Conservation (phyloP, 2,113 vertebrate genomes). For the Coracopsis vasa region DNA sequence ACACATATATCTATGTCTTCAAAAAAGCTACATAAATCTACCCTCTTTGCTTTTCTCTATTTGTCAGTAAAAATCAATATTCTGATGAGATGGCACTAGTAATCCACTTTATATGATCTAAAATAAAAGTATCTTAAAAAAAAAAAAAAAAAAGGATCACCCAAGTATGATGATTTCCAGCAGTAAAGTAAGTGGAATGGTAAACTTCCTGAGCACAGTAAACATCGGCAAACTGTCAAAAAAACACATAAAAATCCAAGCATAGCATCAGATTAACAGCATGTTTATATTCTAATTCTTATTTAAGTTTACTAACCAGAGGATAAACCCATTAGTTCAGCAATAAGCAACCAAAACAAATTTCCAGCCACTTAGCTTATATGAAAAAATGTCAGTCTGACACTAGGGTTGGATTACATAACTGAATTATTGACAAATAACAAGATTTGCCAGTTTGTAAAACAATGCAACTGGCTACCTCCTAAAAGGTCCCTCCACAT, state of each 20-base stretch:
- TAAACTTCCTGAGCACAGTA: constrained; percentile 93
- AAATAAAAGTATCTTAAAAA: background rate
- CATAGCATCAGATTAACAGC: background rate
- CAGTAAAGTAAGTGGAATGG: constrained; percentile 89
- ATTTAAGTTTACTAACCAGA: background rate
- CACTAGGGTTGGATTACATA: background rate
- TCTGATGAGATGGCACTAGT: background rate
- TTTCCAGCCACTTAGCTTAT: background rate
- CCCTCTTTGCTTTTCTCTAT: background rate
- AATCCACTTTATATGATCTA: background rate
- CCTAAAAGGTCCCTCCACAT: background rate
- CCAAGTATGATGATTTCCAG: constrained; percentile 86
- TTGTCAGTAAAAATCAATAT: background rate
- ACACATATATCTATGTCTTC: background rate
- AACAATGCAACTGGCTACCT: background rate
- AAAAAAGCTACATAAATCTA: background rate
- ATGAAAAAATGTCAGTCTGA: constrained; percentile 8
- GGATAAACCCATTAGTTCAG: background rate
- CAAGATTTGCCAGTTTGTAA: background rate
- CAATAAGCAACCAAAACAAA: background rate
- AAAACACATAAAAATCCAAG: background rate
- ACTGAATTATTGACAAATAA: background rate
- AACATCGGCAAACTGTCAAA: constrained; percentile 91
- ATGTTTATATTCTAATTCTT: background rate
- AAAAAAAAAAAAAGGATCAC: constrained; percentile 67